Percentiles rank a stretch among this genome's conserved stretches.
These are phyloP conservation scores for Carcina quercana DNA, from an alignment of 2,888 invertebrate species.

Conservation along the genomic window DNA sequence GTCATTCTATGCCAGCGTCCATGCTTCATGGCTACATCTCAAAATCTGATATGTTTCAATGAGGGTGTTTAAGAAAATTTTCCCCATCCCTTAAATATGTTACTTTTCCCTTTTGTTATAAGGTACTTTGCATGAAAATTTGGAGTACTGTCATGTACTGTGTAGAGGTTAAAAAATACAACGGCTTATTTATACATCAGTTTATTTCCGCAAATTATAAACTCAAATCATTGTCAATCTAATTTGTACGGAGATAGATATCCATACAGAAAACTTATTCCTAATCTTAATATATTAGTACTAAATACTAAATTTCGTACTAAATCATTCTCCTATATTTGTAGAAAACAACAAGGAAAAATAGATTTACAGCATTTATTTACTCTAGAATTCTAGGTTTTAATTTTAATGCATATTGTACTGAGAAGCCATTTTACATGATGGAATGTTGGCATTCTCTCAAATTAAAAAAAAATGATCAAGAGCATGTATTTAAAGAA, in stretches of 20 bases:
- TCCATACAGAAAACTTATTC: slow-evolving; percentile 18
- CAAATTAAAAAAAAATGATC: too few species aligned
- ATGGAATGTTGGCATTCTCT: slow-evolving; percentile 13
- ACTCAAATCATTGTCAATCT: slow-evolving; percentile 16
- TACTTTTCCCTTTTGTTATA: too few species aligned
- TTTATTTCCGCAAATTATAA: slow-evolving; percentile 17
- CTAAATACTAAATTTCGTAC: too few species aligned
- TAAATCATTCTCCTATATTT: slow-evolving; percentile 15
- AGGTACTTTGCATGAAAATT: too few species aligned
- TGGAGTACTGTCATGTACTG: too few species aligned
- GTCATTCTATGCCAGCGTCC: too few species aligned
- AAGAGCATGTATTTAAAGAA: too few species aligned
- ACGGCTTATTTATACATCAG: slow-evolving; percentile 11
- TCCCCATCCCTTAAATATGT: too few species aligned
- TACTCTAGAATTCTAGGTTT: slow-evolving; percentile 1
- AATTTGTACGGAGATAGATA: slow-evolving; percentile 14
- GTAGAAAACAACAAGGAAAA: slow-evolving; percentile 14
- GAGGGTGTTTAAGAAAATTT: too few species aligned
- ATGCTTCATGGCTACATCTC: too few species aligned
- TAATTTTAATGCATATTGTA: slow-evolving; percentile 1
- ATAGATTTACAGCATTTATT: slow-evolving; percentile 13
- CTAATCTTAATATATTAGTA: slow-evolving; percentile 10
- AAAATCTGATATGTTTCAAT: too few species aligned
- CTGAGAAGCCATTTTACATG: slow-evolving; percentile 5
- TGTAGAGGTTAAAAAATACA: slow-evolving; percentile 6